Evolutionary conservation across 2,797 vertebrate genomes (phyloP).

Genomic region (Momotus momota): DNA sequence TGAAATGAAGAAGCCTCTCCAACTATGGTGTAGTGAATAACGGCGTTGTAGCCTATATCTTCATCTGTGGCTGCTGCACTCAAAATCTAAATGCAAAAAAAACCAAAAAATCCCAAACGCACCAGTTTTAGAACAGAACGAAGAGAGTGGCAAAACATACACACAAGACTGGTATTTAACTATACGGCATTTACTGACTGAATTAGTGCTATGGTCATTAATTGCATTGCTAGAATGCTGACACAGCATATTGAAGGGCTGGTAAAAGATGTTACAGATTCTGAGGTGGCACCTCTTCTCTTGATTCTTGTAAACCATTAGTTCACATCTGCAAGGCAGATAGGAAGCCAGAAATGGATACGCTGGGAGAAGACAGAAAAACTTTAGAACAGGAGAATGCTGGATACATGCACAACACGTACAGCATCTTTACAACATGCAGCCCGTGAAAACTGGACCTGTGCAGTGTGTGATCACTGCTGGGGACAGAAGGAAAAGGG

Average conservation of each 20-base stretch:
- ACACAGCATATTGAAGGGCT: neutral
- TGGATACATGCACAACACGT: neutral
- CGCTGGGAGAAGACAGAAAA: neutral
- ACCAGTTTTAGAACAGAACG: neutral
- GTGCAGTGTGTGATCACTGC: neutral
- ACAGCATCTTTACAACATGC: neutral
- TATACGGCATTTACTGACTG: neutral
- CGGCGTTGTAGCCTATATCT: constrained; percentile 63
- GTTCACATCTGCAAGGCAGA: neutral
- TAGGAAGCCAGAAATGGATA: neutral
- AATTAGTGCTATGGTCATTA: neutral
- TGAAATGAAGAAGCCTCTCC: constrained; percentile 23
- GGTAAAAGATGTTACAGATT: neutral
- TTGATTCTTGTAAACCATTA: neutral
- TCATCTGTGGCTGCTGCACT: constrained; percentile 56
- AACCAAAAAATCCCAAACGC: neutral
- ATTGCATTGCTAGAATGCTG: neutral
- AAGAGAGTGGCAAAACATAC: neutral
- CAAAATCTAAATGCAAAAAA: constrained; percentile 49
- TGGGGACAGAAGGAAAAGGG: neutral
- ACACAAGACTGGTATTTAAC: neutral
- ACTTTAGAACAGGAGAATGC: neutral
- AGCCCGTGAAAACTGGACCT: neutral
- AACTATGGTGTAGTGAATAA: constrained; percentile 54
- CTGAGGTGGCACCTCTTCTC: neutral